A percentile compares a stretch with the other conserved stretches of the same genome.
Evolutionary conservation across 1,140 invertebrate genomes (phyloP).

Genomic region (Trichomalopsis sarcophagae): DNA sequence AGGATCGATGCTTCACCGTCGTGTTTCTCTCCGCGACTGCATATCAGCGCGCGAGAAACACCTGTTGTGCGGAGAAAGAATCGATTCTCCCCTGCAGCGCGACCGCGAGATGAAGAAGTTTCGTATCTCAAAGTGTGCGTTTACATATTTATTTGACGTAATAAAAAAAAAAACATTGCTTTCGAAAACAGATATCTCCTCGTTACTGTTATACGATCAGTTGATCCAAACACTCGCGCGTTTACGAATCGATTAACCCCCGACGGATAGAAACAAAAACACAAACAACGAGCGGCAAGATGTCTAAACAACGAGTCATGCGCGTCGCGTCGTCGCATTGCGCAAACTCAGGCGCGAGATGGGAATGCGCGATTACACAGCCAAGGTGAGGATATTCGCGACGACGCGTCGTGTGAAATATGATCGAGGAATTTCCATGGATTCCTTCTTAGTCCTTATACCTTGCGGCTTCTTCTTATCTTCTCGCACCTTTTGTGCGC

Average conservation of each 20-base stretch:
- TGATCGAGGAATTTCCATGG: constrained; percentile 8
- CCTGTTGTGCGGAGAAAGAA: background rate
- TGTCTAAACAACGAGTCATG: background rate
- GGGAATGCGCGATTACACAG: constrained; percentile 33
- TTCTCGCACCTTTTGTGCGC: no score
- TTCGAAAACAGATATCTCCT: no score
- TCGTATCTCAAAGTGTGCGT: no score
- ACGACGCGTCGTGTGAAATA: constrained; percentile 4
- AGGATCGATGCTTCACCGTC: no score
- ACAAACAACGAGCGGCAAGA: background rate
- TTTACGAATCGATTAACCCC: background rate
- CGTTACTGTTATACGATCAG: no score
- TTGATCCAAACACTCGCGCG: background rate
- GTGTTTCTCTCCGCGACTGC: background rate
- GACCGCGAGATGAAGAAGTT: no score
- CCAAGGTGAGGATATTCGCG: background rate
- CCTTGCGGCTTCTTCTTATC: no score
- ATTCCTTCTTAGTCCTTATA: background rate
- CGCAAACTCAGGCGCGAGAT: constrained; percentile 36
- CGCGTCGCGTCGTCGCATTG: background rate
- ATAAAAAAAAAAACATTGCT: background rate
- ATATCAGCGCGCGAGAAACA: background rate
- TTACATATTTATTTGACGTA: background rate
- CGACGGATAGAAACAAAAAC: background rate
- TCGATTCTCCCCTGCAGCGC: background rate